Percentiles rank a stretch among this genome's conserved stretches.
These are phyloP conservation scores for Alouatta caraya DNA, from an alignment of 2,797 vertebrate genomes.

Conservation along the genomic window DNA sequence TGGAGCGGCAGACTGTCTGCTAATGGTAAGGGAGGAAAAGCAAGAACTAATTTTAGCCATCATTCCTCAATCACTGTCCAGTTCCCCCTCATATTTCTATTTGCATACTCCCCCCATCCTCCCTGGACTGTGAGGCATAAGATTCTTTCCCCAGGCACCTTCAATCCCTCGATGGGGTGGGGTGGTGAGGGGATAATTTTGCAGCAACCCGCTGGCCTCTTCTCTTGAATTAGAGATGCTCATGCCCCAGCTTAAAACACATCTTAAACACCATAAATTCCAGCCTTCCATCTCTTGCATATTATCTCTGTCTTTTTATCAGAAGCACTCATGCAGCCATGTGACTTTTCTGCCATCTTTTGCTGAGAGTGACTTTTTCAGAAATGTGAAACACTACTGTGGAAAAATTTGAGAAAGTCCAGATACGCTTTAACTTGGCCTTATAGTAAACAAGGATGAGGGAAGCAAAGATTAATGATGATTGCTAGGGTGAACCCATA, in stretches of 20 bases:
- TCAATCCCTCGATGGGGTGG: background rate
- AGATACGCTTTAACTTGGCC: constrained; percentile 38
- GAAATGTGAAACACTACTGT: background rate
- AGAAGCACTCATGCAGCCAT: background rate
- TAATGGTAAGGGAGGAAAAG: constrained; percentile 51
- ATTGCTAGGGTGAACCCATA: constrained; percentile 43
- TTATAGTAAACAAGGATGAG: constrained; percentile 43
- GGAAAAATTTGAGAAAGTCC: constrained; percentile 63
- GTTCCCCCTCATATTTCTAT: background rate
- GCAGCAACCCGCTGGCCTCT: background rate
- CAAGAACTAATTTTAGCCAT: constrained; percentile 72
- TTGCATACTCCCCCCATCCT: background rate
- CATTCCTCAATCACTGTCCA: constrained; percentile 64
- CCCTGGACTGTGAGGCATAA: background rate
- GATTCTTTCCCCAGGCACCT: background rate
- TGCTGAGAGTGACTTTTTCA: constrained; percentile 31
- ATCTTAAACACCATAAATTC: background rate
- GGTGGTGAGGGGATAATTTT: background rate
- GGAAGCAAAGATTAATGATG: constrained; percentile 58
- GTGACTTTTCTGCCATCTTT: constrained; percentile 37
- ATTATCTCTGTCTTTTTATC: constrained; percentile 17
- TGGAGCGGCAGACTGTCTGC: constrained; percentile 66
- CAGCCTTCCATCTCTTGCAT: constrained; percentile 40
- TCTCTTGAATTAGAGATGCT: constrained; percentile 6
- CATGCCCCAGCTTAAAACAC: background rate